Conservation (phyloP, 2,888 invertebrate genomes). For the Automeris io region DNA sequence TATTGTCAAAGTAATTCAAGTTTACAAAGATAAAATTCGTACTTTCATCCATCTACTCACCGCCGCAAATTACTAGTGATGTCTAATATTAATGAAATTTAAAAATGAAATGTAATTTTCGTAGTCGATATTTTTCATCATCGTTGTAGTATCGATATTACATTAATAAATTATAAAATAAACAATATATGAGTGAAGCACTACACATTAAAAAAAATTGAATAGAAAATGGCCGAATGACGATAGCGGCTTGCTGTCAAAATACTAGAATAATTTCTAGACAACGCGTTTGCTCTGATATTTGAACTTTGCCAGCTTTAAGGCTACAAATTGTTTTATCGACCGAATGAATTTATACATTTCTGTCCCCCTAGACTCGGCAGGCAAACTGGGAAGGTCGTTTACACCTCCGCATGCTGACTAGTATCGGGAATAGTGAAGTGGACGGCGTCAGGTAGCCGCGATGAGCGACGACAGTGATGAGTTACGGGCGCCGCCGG, state of each 20-base stretch:
- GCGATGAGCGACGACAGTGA: constrained; percentile 66
- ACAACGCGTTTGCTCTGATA: constrained; percentile 39
- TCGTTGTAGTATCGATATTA: too few species aligned
- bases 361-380: constrained; percentile 32
- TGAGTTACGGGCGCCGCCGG: constrained; percentile 48
- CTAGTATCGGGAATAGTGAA: constrained; percentile 56
- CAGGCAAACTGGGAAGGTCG: constrained; percentile 49
- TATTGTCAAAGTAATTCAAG: not conserved
- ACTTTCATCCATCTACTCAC: not conserved
- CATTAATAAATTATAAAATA: not conserved
- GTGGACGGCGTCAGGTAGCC: constrained; percentile 35
- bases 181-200: constrained; percentile 7
- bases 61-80: not conserved
- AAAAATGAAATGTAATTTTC: too few species aligned
- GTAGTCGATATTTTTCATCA: too few species aligned
- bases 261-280: constrained; percentile 52
- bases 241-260: constrained; percentile 76
- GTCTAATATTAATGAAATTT: too few species aligned
- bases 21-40: not conserved
- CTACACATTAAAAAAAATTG: constrained; percentile 18
- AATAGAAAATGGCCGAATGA: constrained; percentile 69
- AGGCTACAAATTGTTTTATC: constrained; percentile 31
- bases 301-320: constrained; percentile 28
- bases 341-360: constrained; percentile 43
- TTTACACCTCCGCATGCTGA: constrained; percentile 61